Evolutionary conservation across 2,113 vertebrate species (phyloP).

Genomic region (Nerophis ophidion): DNA sequence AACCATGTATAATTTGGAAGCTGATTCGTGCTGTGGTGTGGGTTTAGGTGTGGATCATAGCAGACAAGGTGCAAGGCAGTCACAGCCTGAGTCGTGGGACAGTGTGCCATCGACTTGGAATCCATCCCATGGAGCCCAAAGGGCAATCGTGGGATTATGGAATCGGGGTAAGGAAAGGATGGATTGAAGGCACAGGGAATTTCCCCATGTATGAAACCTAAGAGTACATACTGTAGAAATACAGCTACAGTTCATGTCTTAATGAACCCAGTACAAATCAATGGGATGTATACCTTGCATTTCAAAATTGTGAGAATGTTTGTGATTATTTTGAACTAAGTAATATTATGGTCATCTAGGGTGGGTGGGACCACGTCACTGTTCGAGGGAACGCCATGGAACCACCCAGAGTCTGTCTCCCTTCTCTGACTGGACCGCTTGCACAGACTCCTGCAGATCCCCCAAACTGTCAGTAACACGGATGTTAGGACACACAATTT

Average conservation of each 20-base stretch:
- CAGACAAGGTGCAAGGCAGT: conserved; percentile 93
- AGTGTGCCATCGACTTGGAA: conserved; percentile 83
- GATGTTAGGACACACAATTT: conserved; percentile 56
- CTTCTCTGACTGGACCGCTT: conserved; percentile 34
- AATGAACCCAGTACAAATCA: not conserved
- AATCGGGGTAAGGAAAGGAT: conserved; percentile 82
- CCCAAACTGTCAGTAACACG: conserved; percentile 36
- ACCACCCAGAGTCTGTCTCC: conserved; percentile 44
- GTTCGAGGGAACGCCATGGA: conserved; percentile 82
- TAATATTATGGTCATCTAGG: conserved; percentile 61
- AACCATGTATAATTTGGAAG: not conserved
- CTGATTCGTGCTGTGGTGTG: not conserved
- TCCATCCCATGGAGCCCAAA: conserved; percentile 81
- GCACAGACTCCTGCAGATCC: conserved; percentile 4
- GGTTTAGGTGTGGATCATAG: conserved; percentile 93
- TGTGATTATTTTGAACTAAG: not conserved
- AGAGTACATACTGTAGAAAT: no score
- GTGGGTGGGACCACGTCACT: conserved; percentile 92
- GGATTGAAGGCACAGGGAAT: not conserved
- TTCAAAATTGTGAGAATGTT: no score
- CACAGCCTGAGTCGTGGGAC: conserved; percentile 92
- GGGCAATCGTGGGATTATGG: conserved; percentile 94
- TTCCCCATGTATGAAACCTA: not conserved
- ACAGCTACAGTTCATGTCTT: not conserved
- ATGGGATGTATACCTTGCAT: not conserved